phyloP scores from a whole-genome alignment of 2,797 vertebrate species.

The Todus mexicanus region DNA sequence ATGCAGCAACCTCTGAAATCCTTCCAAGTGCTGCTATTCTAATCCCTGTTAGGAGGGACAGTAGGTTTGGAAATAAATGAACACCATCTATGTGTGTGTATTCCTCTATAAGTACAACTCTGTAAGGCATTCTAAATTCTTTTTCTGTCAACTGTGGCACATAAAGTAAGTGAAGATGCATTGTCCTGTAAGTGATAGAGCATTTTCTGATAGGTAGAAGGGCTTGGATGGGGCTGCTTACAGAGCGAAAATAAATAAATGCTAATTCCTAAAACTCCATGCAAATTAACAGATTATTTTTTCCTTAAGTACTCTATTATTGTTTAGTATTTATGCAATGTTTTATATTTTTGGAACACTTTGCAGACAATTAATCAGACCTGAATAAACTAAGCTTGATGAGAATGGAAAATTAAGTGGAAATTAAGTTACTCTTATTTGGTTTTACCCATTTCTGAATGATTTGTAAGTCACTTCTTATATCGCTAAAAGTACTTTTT shows the following conservation, averaged over 20 bases:
- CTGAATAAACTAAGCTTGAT: background rate
- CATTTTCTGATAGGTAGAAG: background rate
- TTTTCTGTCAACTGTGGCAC: background rate
- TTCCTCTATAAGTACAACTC: background rate
- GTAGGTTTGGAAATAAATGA: background rate
- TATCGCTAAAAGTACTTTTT: background rate
- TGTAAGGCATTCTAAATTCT: background rate
- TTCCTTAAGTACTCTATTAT: background rate
- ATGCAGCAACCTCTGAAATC: background rate
- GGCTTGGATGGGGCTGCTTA: background rate
- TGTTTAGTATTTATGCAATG: constrained; percentile 21
- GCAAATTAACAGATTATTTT: background rate
- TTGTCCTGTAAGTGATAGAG: background rate
- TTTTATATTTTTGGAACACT: constrained; percentile 8
- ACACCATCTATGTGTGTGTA: background rate
- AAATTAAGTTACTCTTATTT: background rate
- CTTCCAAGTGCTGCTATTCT: background rate
- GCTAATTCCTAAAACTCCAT: background rate
- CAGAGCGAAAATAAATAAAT: background rate
- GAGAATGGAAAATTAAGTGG: constrained; percentile 17
- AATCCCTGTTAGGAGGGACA: background rate
- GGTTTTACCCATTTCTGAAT: background rate
- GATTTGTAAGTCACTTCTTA: background rate
- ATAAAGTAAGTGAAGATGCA: background rate
- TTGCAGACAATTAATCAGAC: constrained; percentile 31